Percentiles rank a stretch among this genome's conserved stretches.
Evolutionary conservation across 2,888 invertebrate genomes (phyloP).

Genomic region (Cepaea hortensis): DNA sequence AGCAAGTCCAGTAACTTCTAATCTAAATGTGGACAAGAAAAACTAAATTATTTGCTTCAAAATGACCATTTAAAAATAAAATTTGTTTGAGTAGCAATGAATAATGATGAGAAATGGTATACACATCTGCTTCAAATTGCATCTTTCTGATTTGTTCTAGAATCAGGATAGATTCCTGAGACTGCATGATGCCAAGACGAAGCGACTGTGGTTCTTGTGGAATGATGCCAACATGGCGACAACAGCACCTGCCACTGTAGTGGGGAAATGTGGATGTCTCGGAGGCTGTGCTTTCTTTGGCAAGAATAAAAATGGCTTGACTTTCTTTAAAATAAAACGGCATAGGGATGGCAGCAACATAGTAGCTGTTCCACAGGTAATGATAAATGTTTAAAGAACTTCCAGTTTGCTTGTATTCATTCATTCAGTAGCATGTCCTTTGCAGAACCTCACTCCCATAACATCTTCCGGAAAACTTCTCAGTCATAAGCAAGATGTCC

Average conservation of each 20-base stretch:
- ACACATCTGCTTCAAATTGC: neutral
- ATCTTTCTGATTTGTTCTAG: neutral
- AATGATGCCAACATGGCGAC: constrained; percentile 79
- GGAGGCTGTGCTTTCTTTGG: constrained; percentile 97
- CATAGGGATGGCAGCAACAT: constrained; percentile 54
- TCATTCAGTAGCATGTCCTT: no score
- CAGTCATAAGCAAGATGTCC: no score
- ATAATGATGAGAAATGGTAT: no score
- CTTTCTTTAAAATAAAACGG: constrained; percentile 87
- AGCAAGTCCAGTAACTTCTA: no score
- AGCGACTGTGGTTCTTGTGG: constrained; percentile 96
- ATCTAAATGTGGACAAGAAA: no score
- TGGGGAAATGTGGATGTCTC: constrained; percentile 91
- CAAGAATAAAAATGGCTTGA: constrained; percentile 89
- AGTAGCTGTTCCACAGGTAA: constrained; percentile 66
- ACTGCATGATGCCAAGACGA: constrained; percentile 85
- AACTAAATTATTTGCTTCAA: no score
- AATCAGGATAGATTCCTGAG: constrained; percentile 77
- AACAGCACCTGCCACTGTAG: constrained; percentile 45
- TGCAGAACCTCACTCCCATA: no score
- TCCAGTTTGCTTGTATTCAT: neutral
- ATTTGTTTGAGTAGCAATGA: no score
- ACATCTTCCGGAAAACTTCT: no score
- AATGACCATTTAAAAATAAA: no score
- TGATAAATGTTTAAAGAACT: neutral